Percentiles rank a stretch among this genome's conserved stretches.
These are phyloP conservation scores for Chaenodraco wilsoni DNA, from an alignment of 2,797 vertebrate genomes.

Conservation along the genomic window DNA sequence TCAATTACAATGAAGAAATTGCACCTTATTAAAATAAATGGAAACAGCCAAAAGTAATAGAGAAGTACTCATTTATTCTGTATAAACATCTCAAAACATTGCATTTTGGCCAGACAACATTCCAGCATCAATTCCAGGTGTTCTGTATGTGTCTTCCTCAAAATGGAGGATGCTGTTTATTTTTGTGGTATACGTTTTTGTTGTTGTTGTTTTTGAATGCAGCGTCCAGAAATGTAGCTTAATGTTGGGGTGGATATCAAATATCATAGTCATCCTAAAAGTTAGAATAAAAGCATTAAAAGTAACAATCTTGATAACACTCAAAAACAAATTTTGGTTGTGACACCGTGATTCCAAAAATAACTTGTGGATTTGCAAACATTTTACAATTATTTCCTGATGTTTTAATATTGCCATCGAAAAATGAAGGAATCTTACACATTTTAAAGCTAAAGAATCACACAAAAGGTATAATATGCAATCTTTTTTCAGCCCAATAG, in stretches of 20 bases:
- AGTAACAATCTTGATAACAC: background rate
- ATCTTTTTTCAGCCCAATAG: background rate
- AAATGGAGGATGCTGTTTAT: no score
- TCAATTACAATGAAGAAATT: no score
- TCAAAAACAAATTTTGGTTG: background rate
- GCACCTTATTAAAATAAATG: no score
- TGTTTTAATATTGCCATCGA: background rate
- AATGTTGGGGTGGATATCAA: background rate
- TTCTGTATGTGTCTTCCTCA: no score
- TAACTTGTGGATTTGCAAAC: background rate
- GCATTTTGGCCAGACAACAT: no score
- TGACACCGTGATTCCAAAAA: background rate
- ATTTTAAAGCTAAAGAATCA: background rate
- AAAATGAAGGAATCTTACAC: background rate
- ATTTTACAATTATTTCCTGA: background rate
- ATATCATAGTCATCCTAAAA: background rate
- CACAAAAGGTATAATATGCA: background rate
- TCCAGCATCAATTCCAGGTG: no score
- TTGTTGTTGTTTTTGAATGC: no score
- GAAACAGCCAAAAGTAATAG: no score
- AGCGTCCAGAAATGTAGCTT: background rate
- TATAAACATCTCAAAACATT: no score
- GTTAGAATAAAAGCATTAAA: background rate
- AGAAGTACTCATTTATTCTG: no score
- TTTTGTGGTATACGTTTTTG: no score